Conservation (phyloP, 2,888 invertebrate species). For the Beris chalybata region DNA sequence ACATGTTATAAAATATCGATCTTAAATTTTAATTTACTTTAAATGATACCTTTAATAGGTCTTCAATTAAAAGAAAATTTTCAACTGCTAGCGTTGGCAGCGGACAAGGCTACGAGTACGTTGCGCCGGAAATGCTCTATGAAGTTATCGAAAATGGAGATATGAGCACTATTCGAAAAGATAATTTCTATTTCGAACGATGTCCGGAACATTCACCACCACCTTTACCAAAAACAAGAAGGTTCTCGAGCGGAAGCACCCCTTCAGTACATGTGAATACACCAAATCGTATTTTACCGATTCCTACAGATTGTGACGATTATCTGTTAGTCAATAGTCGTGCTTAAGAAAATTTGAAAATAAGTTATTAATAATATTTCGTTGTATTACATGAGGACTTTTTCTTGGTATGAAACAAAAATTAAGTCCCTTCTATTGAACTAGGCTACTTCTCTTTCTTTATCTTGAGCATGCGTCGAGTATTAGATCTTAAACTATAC, state of each 20-base stretch:
- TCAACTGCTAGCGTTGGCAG: constrained; percentile 6
- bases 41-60: too few species aligned
- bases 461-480: too few species aligned
- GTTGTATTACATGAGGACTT: too few species aligned
- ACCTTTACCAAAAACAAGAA: constrained; percentile 12
- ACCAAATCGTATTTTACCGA: not conserved
- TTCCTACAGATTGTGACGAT: not conserved
- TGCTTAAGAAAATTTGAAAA: too few species aligned
- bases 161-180: not conserved
- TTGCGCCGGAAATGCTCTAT: constrained; percentile 17
- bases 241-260: not conserved
- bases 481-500: too few species aligned
- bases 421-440: too few species aligned
- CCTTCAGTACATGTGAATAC: not conserved
- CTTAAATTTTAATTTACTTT: too few species aligned
- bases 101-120: constrained; percentile 14
- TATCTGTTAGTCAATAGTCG: too few species aligned
- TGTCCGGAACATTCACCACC: constrained; percentile 19
- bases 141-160: constrained; percentile 25
- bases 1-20: not conserved
- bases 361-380: too few species aligned
- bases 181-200: not conserved
- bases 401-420: too few species aligned
- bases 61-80: not conserved
- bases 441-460: too few species aligned